Percentiles rank a stretch among this genome's conserved stretches.
Conservation (phyloP, 1,140 invertebrate species). For the Glossosoma conforme region DNA sequence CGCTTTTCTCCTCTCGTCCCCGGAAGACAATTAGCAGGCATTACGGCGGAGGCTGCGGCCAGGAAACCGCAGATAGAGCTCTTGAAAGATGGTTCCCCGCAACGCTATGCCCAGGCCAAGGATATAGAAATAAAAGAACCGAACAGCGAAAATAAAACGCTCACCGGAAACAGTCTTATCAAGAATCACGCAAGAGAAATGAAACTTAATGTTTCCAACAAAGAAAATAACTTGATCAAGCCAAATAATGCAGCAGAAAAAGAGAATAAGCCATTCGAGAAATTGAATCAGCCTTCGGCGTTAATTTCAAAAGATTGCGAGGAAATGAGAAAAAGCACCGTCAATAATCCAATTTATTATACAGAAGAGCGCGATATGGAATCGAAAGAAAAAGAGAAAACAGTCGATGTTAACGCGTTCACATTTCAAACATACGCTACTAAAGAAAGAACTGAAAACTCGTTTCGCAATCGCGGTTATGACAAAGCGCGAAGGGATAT, state of each 20-base stretch:
- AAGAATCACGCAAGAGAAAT: no score
- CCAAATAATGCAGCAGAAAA: no score
- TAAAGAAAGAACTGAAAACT: neutral
- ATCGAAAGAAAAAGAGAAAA: constrained; percentile 20
- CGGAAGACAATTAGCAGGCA: constrained; percentile 29
- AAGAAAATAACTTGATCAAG: no score
- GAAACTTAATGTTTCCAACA: no score
- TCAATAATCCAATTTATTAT: neutral
- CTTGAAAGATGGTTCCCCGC: constrained; percentile 25
- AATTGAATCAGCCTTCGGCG: no score
- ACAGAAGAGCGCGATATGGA: constrained; percentile 29
- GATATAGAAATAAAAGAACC: constrained; percentile 19
- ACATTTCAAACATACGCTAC: constrained; percentile 9
- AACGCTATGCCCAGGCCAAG: constrained; percentile 16
- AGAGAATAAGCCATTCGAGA: no score
- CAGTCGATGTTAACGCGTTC: constrained; percentile 9
- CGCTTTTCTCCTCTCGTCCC: constrained; percentile 5
- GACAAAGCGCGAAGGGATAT: constrained; percentile 24
- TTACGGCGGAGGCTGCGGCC: constrained; percentile 21
- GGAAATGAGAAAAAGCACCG: constrained; percentile 19
- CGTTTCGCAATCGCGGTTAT: constrained; percentile 21
- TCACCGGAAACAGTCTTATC: no score
- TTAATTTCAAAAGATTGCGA: constrained; percentile 23
- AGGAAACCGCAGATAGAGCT: constrained; percentile 11
- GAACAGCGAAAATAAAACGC: no score